These are phyloP conservation scores for Geotrypetes seraphini DNA, from an alignment of 2,797 vertebrate genomes.

Conservation along the genomic window DNA sequence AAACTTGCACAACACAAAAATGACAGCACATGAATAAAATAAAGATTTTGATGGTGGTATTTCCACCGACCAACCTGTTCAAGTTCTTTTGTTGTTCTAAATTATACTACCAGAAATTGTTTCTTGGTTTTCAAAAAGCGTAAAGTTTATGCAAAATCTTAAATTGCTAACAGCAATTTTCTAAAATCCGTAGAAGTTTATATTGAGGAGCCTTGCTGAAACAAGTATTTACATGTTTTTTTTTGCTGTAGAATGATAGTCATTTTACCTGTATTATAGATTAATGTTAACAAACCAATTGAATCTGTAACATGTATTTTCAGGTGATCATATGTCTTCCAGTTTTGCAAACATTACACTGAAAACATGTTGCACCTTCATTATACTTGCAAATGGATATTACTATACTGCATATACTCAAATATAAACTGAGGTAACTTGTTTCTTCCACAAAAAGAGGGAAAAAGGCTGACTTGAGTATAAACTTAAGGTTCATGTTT, in stretches of 20 bases:
- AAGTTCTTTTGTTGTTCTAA: slow-evolving; percentile 12
- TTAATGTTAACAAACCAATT: slow-evolving; percentile 28
- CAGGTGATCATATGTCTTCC: slow-evolving; percentile 15
- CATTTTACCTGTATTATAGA: slow-evolving; percentile 31
- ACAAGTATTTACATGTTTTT: slow-evolving; percentile 20
- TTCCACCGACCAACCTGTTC: slow-evolving; percentile 1
- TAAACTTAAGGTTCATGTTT: too few species aligned
- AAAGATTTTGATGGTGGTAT: slow-evolving; percentile 1
- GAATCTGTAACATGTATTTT: slow-evolving; percentile 29
- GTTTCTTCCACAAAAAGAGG: too few species aligned
- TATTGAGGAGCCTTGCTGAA: slow-evolving; percentile 24
- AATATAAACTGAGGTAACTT: too few species aligned
- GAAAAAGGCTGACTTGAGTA: too few species aligned
- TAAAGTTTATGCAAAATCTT: slow-evolving; percentile 26
- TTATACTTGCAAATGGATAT: slow-evolving; percentile 33
- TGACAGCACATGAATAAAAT: slow-evolving; percentile 7
- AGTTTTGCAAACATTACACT: slow-evolving; percentile 33
- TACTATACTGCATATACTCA: too few species aligned
- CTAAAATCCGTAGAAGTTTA: slow-evolving; percentile 21
- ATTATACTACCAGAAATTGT: slow-evolving; percentile 9
- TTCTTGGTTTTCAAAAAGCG: slow-evolving; percentile 19
- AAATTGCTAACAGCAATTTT: slow-evolving; percentile 34
- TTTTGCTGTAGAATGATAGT: slow-evolving; percentile 24
- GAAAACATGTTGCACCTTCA: slow-evolving; percentile 25
- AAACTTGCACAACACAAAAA: slow-evolving; percentile 7